phyloP scores from a whole-genome alignment of 2,797 vertebrate genomes.

The Clamator glandarius region DNA sequence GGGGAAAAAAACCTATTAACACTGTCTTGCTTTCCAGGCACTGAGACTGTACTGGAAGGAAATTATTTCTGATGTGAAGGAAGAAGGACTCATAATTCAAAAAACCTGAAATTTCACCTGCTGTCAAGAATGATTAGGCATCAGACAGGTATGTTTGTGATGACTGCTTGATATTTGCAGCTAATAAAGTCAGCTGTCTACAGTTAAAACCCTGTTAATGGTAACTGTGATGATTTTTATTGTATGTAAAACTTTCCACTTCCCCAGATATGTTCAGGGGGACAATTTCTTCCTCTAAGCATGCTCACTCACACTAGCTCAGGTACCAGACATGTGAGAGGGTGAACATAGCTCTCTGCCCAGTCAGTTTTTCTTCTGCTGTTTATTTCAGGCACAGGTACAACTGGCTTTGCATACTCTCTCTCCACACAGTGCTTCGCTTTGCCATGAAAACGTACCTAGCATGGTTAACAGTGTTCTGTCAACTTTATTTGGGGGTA shows the following conservation, averaged over 20 bases:
- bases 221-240: not conserved
- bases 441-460: too few species aligned
- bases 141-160: not conserved
- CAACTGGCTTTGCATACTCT: too few species aligned
- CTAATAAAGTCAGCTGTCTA: not conserved
- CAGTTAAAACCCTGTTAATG: not conserved
- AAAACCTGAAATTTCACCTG: not conserved
- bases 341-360: too few species aligned
- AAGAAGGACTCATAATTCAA: not conserved
- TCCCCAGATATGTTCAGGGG: accelerated
- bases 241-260: not conserved
- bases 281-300: not conserved
- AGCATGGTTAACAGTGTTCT: too few species aligned
- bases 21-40: not conserved
- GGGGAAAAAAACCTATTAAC: not conserved
- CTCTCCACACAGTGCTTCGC: too few species aligned
- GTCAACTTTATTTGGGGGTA: too few species aligned
- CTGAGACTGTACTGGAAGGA: not conserved
- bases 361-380: too few species aligned
- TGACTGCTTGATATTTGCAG: not conserved
- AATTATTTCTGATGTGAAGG: not conserved
- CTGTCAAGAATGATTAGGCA: constrained; percentile 2
- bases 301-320: accelerated
- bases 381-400: too few species aligned
- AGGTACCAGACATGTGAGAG: not conserved